phyloP scores from a whole-genome alignment of 2,113 vertebrate genomes.

The Athene noctua region DNA sequence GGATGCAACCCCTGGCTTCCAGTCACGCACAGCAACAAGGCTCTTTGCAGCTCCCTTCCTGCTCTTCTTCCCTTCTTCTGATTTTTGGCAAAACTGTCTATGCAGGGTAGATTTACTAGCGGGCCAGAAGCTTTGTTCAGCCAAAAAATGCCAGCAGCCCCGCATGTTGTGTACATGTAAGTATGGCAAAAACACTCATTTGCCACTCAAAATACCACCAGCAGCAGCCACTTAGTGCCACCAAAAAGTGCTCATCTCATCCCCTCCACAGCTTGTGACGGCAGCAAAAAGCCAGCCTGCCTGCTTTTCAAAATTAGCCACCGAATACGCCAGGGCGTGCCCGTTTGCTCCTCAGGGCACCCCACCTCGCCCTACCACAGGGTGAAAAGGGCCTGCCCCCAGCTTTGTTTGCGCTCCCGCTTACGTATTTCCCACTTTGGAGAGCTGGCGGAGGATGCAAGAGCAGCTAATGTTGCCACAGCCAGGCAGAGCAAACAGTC shows the following conservation, averaged over 20 bases:
- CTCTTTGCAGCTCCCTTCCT: neutral
- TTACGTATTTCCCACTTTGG: neutral
- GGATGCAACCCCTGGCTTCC: neutral
- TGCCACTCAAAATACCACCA: neutral
- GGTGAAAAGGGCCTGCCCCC: neutral
- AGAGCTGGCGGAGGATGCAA: neutral
- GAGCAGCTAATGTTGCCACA: neutral
- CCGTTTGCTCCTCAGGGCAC: fast-evolving
- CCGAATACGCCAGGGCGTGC: fast-evolving
- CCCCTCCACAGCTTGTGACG: fast-evolving
- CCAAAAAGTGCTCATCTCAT: fast-evolving
- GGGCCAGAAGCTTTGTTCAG: neutral
- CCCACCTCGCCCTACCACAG: fast-evolving
- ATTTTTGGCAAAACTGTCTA: neutral
- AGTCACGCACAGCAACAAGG: neutral
- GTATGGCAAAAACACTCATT: fast-evolving
- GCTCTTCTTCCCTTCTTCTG: neutral
- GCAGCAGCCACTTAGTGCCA: neutral
- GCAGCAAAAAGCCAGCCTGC: neutral
- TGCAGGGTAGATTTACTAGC: neutral
- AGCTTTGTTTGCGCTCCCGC: neutral
- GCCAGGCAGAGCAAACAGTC: constrained; percentile 11
- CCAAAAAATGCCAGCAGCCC: fast-evolving
- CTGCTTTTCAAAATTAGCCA: neutral
- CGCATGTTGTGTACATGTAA: fast-evolving